Percentiles rank a stretch among this genome's conserved stretches.
These are phyloP conservation scores for Rhinogobius similis DNA, from an alignment of 2,113 vertebrate species.

Conservation along the genomic window DNA sequence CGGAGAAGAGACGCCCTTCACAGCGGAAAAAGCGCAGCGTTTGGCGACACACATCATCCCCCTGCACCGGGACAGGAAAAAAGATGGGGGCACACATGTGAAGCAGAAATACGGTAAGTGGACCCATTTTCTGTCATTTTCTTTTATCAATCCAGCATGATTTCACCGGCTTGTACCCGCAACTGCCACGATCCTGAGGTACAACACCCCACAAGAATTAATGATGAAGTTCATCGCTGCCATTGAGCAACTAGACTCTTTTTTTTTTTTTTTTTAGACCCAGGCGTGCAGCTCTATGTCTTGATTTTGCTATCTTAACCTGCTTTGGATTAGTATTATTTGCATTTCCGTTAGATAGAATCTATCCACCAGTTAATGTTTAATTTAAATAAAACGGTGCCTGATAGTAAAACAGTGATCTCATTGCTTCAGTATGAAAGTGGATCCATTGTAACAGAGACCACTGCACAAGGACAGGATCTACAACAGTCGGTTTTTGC, in stretches of 20 bases:
- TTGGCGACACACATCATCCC: neutral
- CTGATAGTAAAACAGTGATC: neutral
- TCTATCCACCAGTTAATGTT: neutral
- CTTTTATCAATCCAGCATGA: neutral
- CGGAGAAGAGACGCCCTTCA: constrained; percentile 37
- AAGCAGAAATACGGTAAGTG: constrained; percentile 47
- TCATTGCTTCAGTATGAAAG: constrained; percentile 24
- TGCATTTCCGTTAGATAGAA: neutral
- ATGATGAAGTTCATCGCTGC: constrained; percentile 59
- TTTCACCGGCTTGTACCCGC: constrained; percentile 1
- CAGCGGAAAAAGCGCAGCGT: constrained; percentile 15
- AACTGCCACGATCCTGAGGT: constrained; percentile 21
- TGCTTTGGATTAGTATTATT: neutral
- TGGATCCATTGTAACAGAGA: constrained; percentile 43
- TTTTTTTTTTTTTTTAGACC: too few relatives aligned
- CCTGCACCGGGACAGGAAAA: constrained; percentile 12
- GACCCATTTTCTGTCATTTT: neutral
- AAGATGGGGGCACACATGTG: constrained; percentile 26
- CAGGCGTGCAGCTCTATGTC: constrained; percentile 6
- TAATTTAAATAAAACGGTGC: neutral
- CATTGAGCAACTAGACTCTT: constrained; percentile 30
- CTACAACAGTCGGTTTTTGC: constrained; percentile 13
- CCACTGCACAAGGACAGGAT: constrained; percentile 29
- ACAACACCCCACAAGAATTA: constrained; percentile 38
- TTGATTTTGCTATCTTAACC: neutral